phyloP scores from a whole-genome alignment of 2,888 invertebrate genomes.

The Ceriagrion tenellum region DNA sequence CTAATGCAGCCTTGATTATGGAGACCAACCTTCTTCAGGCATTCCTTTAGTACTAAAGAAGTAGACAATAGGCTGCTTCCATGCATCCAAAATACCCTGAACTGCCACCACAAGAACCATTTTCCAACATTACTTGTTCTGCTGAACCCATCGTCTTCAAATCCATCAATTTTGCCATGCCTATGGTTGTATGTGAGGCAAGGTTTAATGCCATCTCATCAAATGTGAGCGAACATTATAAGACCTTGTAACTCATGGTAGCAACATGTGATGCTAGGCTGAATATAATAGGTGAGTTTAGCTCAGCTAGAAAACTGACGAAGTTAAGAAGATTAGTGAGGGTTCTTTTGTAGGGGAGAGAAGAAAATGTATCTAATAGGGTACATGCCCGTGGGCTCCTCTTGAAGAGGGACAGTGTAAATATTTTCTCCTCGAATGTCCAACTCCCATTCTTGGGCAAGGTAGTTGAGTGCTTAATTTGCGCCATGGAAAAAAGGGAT shows the following conservation, averaged over 20 bases:
- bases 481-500: no score
- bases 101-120: not conserved
- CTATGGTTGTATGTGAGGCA: constrained; percentile 31
- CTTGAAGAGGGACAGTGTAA: not conserved
- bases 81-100: not conserved
- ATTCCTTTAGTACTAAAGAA: constrained; percentile 40
- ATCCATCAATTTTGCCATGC: not conserved
- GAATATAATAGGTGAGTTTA: constrained; percentile 69
- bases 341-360: constrained; percentile 61
- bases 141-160: constrained; percentile 63
- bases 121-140: not conserved
- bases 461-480: no score
- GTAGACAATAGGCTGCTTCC: not conserved
- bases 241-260: constrained; percentile 67
- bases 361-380: constrained; percentile 30
- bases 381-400: constrained; percentile 52
- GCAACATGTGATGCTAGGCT: constrained; percentile 69
- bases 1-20: constrained; percentile 16
- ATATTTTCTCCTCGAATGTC: no score
- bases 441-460: no score
- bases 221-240: constrained; percentile 46
- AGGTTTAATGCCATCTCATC: constrained; percentile 63
- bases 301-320: constrained; percentile 40
- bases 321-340: constrained; percentile 15
- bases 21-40: not conserved